Conservation (phyloP, 2,113 vertebrate species). For the Dasypus novemcinctus region DNA sequence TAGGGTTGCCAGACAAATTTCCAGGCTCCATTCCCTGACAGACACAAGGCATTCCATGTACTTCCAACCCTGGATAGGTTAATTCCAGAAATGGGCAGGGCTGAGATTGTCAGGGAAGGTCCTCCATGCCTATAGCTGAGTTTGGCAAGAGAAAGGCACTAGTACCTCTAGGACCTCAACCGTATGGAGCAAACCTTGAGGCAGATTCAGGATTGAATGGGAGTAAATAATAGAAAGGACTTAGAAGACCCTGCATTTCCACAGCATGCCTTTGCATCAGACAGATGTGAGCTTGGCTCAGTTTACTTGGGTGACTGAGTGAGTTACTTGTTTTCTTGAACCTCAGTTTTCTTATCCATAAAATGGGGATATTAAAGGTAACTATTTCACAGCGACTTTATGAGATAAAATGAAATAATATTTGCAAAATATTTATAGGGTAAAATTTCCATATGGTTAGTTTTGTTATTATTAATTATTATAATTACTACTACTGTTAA, state of each 20-base stretch:
- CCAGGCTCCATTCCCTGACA: slow-evolving; percentile 35
- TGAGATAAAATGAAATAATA: not conserved
- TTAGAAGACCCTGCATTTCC: not conserved
- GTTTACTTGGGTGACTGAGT: not conserved
- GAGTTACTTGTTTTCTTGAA: not conserved
- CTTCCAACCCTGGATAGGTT: slow-evolving; percentile 45
- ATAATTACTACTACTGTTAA: not conserved
- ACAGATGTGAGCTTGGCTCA: not conserved
- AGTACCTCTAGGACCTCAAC: not conserved
- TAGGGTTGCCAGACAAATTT: slow-evolving; percentile 3
- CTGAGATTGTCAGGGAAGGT: not conserved
- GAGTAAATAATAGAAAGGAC: not conserved
- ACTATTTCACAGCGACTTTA: not conserved
- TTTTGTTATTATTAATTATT: too few species aligned
- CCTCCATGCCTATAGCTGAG: not conserved
- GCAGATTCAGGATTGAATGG: not conserved
- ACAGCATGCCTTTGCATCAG: not conserved
- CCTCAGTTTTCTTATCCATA: not conserved
- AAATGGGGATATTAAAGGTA: not conserved
- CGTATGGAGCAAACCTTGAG: not conserved
- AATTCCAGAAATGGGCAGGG: slow-evolving; percentile 39
- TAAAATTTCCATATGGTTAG: not conserved
- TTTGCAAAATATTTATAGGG: not conserved
- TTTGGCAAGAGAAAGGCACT: not conserved
- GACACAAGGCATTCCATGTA: slow-evolving; percentile 38